A percentile compares a stretch with the other conserved stretches of the same genome.
Evolutionary conservation across 2,113 vertebrate species (phyloP).

Genomic region (Elachura formosa): DNA sequence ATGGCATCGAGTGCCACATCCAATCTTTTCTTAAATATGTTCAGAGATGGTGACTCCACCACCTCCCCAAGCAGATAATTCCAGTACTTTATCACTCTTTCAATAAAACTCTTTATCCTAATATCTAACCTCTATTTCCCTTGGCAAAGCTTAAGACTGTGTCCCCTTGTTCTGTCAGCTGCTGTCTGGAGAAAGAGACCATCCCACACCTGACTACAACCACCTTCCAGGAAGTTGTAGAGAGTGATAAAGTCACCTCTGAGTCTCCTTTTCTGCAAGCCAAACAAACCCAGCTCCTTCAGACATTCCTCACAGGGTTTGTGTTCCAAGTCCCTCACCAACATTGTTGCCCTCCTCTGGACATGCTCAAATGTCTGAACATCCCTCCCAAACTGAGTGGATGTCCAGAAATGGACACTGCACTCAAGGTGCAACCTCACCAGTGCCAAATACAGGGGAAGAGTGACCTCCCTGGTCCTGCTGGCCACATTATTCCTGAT

Average conservation of each 20-base stretch:
- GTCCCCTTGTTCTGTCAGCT: not conserved
- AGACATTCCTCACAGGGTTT: fast-evolving
- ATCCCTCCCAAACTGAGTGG: not conserved
- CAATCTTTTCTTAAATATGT: not conserved
- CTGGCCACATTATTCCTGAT: not conserved
- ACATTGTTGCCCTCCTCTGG: not conserved
- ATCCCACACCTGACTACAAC: not conserved
- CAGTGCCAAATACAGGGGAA: fast-evolving
- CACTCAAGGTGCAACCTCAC: not conserved
- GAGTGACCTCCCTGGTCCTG: not conserved
- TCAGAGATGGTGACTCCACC: not conserved
- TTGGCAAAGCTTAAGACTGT: too few relatives aligned
- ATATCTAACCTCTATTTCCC: not conserved
- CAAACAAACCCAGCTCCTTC: not conserved
- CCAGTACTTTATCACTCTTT: not conserved
- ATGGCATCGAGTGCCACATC: too few relatives aligned
- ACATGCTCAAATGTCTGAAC: fast-evolving
- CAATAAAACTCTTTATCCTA: not conserved
- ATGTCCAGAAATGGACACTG: not conserved
- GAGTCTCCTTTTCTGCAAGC: not conserved
- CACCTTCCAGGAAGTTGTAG: not conserved
- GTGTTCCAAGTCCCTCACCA: not conserved
- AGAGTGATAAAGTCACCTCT: too few relatives aligned
- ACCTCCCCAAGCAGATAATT: fast-evolving
- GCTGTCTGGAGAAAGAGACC: not conserved